Percentiles rank a stretch among this genome's conserved stretches.
These are phyloP conservation scores for Cataglyphis albicans DNA, from an alignment of 2,888 invertebrate species.

Conservation along the genomic window DNA sequence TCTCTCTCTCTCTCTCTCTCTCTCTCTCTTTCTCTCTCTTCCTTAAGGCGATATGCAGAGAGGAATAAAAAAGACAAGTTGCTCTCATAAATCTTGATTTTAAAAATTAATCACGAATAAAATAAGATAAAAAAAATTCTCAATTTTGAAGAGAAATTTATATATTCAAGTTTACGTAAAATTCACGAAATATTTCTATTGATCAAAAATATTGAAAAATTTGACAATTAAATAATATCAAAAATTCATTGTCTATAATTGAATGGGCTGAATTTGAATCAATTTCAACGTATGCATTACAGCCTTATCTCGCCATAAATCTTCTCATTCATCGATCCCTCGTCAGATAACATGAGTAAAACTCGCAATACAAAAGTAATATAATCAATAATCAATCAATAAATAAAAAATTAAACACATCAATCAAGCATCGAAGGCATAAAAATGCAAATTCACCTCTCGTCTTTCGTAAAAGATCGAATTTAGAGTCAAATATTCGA, in stretches of 20 bases:
- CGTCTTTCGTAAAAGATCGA: background rate
- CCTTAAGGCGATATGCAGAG: background rate
- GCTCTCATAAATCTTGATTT: background rate
- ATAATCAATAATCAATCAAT: background rate
- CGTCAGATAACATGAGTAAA: slow-evolving; percentile 11
- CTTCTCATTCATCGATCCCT: slow-evolving; percentile 23
- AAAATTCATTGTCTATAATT: background rate
- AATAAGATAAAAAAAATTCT: background rate
- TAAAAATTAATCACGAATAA: background rate
- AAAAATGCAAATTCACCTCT: slow-evolving; percentile 2
- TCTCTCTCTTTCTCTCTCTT: background rate
- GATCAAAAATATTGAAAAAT: slow-evolving; percentile 3
- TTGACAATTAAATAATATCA: background rate
- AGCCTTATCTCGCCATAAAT: slow-evolving; percentile 5
- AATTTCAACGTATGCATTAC: background rate
- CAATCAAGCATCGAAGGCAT: background rate
- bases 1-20: background rate
- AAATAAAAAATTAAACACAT: slow-evolving; percentile 19
- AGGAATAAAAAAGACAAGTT: background rate
- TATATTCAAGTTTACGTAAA: slow-evolving; percentile 7
- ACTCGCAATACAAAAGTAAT: background rate
- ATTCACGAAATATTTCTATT: background rate
- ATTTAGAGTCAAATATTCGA: slow-evolving; percentile 18
- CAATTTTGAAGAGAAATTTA: slow-evolving; percentile 18
- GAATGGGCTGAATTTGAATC: background rate